These are phyloP conservation scores for Falco berigora DNA, from an alignment of 2,797 vertebrate species.

Conservation along the genomic window DNA sequence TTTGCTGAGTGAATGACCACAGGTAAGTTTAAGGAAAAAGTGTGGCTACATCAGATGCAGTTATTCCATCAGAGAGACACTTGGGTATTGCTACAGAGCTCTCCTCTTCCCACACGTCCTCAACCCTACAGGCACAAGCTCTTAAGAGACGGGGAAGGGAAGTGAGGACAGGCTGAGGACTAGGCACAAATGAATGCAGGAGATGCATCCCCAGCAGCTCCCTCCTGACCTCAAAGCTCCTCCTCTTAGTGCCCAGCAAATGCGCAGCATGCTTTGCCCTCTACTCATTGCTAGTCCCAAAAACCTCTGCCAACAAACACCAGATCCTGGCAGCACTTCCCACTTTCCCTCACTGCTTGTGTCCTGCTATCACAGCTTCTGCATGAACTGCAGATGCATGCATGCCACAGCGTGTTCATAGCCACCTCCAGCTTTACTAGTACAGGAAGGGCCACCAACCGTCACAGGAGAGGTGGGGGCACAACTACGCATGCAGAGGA, in stretches of 20 bases:
- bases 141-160: neutral
- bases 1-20: neutral
- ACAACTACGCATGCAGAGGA: neutral
- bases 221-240: neutral
- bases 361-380: neutral
- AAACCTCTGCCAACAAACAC: neutral
- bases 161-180: neutral
- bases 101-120: neutral
- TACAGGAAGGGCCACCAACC: neutral
- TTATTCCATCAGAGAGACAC: neutral
- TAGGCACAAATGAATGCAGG: neutral
- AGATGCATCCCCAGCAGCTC: neutral
- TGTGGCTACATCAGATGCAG: neutral
- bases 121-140: neutral
- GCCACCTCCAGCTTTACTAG: neutral
- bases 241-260: neutral
- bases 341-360: neutral
- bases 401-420: neutral
- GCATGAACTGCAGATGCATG: accelerated
- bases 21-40: neutral
- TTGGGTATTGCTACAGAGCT: neutral
- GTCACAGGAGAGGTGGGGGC: neutral
- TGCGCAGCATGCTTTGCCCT: neutral
- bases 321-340: neutral
- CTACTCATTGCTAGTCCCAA: neutral